Evolutionary conservation across 2,797 vertebrate genomes (phyloP).

Genomic region (Hirundo rustica): DNA sequence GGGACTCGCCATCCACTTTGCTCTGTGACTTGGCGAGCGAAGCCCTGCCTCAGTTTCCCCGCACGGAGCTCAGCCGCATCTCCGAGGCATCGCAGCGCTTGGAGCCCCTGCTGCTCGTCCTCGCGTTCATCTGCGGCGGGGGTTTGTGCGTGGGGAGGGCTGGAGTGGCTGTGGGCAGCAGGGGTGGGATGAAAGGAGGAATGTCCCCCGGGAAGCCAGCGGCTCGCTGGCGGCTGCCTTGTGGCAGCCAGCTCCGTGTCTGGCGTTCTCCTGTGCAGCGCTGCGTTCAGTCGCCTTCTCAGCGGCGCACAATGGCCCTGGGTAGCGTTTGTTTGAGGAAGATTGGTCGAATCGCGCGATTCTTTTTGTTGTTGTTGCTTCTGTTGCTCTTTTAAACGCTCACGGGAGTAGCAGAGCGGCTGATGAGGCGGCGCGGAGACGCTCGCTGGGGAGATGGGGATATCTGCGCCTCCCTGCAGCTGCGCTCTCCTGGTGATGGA

Average conservation of each 20-base stretch:
- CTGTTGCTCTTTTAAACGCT: conserved; percentile 12
- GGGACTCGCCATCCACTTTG: neutral
- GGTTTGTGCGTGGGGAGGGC: neutral
- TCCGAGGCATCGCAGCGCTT: neutral
- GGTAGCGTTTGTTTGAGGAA: neutral
- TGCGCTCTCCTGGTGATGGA: neutral
- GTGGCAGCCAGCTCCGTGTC: neutral
- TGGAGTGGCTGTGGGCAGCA: neutral
- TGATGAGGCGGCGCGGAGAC: neutral
- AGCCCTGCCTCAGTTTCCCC: neutral
- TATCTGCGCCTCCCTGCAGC: neutral
- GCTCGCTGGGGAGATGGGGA: neutral
- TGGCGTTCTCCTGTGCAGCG: neutral
- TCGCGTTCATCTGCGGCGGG: fast-evolving
- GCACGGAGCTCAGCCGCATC: neutral
- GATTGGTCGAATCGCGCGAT: neutral
- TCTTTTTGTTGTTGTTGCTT: neutral
- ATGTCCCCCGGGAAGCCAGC: neutral
- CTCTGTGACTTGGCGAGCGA: neutral
- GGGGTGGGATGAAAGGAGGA: fast-evolving
- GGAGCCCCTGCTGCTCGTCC: neutral
- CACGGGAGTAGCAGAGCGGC: conserved; percentile 17
- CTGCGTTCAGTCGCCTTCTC: neutral
- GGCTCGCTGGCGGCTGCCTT: neutral
- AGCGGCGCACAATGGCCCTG: neutral